These are phyloP conservation scores for Leptinotarsa tumamoca DNA, from an alignment of 2,888 invertebrate species.

Conservation along the genomic window DNA sequence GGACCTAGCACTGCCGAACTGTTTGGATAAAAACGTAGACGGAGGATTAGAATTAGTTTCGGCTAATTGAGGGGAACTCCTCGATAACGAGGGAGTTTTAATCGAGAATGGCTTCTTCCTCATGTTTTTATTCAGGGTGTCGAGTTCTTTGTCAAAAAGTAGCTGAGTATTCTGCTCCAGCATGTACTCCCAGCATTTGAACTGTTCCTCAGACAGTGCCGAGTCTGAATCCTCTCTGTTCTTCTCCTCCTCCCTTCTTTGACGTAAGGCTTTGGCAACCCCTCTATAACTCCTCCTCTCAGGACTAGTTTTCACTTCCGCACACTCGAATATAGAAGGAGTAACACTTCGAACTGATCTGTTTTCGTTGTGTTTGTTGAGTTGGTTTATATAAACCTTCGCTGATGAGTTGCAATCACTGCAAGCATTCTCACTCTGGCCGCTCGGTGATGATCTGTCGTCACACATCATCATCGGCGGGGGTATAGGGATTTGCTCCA, in stretches of 20 bases:
- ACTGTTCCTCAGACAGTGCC: slow-evolving; percentile 84
- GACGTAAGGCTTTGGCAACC: slow-evolving; percentile 74
- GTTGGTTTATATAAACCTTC: slow-evolving; percentile 64
- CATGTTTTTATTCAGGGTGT: slow-evolving; percentile 77
- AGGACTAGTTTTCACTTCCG: slow-evolving; percentile 67
- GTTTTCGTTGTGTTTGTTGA: slow-evolving; percentile 62
- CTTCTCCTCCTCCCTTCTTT: slow-evolving; percentile 74
- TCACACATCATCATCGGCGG: slow-evolving; percentile 67
- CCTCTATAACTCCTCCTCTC: slow-evolving; percentile 71
- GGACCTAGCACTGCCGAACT: slow-evolving; percentile 84
- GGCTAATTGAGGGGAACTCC: slow-evolving; percentile 77
- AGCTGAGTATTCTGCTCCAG: slow-evolving; percentile 90
- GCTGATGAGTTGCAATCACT: slow-evolving; percentile 66
- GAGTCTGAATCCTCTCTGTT: slow-evolving; percentile 71
- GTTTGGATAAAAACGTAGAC: slow-evolving; percentile 75
- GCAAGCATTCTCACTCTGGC: slow-evolving; percentile 82
- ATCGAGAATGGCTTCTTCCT: slow-evolving; percentile 70
- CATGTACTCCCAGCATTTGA: slow-evolving; percentile 95
- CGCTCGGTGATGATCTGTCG: slow-evolving; percentile 86
- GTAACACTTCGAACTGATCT: slow-evolving; percentile 60
- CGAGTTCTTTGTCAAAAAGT: slow-evolving; percentile 85
- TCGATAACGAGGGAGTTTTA: slow-evolving; percentile 72
- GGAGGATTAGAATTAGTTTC: slow-evolving; percentile 60
- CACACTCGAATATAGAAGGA: slow-evolving; percentile 62
- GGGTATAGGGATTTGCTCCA: slow-evolving; percentile 63